Conservation (phyloP, 2,888 invertebrate genomes). For the Marronus borbonicus region DNA sequence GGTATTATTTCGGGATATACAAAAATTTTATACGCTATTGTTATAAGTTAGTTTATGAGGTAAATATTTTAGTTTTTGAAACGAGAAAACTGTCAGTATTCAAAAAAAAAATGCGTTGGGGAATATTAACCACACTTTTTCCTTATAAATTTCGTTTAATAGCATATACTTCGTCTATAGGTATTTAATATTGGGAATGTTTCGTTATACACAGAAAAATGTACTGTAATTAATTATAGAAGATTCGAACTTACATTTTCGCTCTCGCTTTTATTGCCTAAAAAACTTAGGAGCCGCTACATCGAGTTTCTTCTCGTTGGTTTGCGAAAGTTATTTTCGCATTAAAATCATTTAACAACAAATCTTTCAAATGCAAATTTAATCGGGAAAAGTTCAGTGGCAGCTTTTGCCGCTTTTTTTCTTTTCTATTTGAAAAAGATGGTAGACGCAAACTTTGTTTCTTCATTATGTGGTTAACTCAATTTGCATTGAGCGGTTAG, state of each 20-base stretch:
- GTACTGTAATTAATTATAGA: not conserved
- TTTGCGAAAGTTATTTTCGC: not conserved
- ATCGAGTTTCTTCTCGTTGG: not conserved
- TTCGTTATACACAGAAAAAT: not conserved
- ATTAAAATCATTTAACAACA: slow-evolving; percentile 1
- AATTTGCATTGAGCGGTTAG: not conserved
- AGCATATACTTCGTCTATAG: no score
- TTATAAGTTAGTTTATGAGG: no score
- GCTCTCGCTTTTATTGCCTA: not conserved
- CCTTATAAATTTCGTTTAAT: no score
- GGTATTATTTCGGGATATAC: no score
- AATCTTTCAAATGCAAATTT: not conserved
- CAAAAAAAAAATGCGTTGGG: no score
- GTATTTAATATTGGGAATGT: no score
- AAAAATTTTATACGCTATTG: no score
- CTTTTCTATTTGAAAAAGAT: not conserved
- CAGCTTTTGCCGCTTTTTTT: not conserved
- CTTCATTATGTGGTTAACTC: not conserved
- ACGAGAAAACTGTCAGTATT: no score
- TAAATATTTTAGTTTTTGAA: no score
- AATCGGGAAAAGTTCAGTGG: not conserved
- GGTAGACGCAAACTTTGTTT: not conserved
- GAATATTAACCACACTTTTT: no score
- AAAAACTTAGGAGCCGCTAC: not conserved
- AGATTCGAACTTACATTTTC: not conserved